These are phyloP conservation scores for Meloe dianella DNA, from an alignment of 2,888 invertebrate genomes.

Conservation along the genomic window DNA sequence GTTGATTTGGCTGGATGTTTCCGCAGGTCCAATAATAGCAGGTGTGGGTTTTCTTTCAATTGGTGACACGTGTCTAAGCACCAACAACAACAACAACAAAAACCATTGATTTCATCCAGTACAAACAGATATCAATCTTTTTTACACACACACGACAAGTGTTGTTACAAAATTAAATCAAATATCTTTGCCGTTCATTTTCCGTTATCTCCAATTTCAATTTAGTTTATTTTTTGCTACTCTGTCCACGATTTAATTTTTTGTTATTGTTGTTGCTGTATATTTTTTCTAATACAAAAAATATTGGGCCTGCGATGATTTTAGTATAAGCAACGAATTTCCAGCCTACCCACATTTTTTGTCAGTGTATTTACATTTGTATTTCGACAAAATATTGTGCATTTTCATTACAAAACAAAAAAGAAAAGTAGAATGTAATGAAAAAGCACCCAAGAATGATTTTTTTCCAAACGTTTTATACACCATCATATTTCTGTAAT, in stretches of 20 bases:
- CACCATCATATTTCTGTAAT: conserved; percentile 52
- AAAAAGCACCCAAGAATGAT: conserved; percentile 24
- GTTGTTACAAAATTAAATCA: conserved; percentile 1
- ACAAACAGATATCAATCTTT: conserved; percentile 11
- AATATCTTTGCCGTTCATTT: not conserved
- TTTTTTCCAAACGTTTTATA: conserved; percentile 36
- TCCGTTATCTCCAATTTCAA: not conserved
- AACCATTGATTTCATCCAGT: not conserved
- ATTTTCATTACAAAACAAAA: conserved; percentile 25
- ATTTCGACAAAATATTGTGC: conserved; percentile 16
- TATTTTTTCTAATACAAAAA: too few relatives aligned
- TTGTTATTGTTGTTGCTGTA: too few relatives aligned
- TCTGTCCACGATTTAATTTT: not conserved
- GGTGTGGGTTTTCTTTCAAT: not conserved
- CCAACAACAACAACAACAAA: not conserved
- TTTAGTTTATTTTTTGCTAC: not conserved
- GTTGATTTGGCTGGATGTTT: conserved; percentile 46
- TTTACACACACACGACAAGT: not conserved
- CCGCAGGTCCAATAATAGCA: conserved; percentile 38
- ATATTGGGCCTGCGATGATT: conserved; percentile 36
- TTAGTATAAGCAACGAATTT: conserved; percentile 40
- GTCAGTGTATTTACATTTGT: conserved; percentile 21
- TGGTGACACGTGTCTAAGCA: not conserved
- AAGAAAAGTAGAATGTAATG: conserved; percentile 16
- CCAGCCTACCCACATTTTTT: conserved; percentile 48